phyloP scores from a whole-genome alignment of 1,140 invertebrate genomes.

The Drosophila dunni region DNA sequence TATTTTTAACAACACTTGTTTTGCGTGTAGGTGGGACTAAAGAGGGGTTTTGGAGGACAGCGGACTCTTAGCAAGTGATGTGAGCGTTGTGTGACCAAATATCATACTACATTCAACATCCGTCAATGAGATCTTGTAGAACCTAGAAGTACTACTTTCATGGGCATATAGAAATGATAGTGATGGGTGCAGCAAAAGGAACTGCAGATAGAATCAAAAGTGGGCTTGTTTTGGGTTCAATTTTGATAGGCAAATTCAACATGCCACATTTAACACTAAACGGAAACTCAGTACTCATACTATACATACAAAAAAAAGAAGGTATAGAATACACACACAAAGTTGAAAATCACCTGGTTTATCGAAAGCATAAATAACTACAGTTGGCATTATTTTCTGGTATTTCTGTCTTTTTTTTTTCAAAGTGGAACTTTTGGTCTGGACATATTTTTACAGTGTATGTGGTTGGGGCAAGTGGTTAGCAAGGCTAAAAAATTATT shows the following conservation, averaged over 20 bases:
- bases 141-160: conserved; percentile 2
- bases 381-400: conserved; percentile 55
- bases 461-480: conserved; percentile 30
- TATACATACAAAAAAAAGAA: conserved; percentile 31
- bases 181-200: conserved; percentile 14
- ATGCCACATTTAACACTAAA: conserved; percentile 75
- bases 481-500: conserved; percentile 74
- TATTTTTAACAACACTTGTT: conserved; percentile 44
- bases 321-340: too few relatives aligned
- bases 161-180: conserved; percentile 17
- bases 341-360: conserved; percentile 67
- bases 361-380: conserved; percentile 76
- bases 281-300: conserved; percentile 33
- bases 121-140: conserved; percentile 35
- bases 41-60: not conserved
- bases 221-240: conserved; percentile 31
- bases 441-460: conserved; percentile 72
- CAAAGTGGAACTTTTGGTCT: conserved; percentile 48
- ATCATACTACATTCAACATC: conserved; percentile 40
- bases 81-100: conserved; percentile 19
- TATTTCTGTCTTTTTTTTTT: not conserved
- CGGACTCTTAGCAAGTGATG: conserved; percentile 15
- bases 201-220: conserved; percentile 39
- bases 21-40: not conserved
- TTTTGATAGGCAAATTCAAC: conserved; percentile 55